Percentiles rank a stretch among this genome's conserved stretches.
These are phyloP conservation scores for Cynopterus brachyotis DNA, from an alignment of 2,113 vertebrate genomes.

Conservation along the genomic window DNA sequence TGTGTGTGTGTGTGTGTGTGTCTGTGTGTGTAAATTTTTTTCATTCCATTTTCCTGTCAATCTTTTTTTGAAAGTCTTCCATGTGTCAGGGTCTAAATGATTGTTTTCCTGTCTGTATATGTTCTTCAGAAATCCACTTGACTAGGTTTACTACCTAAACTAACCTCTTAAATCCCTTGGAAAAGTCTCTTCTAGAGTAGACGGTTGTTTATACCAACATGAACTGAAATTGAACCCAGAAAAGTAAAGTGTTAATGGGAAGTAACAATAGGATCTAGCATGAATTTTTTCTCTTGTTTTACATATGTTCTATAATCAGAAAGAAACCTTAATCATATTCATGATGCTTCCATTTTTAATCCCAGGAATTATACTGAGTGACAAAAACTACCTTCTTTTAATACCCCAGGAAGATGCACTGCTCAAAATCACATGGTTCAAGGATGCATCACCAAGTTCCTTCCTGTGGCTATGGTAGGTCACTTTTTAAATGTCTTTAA, in stretches of 20 bases:
- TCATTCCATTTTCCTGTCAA: neutral
- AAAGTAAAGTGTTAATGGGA: neutral
- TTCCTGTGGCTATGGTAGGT: neutral
- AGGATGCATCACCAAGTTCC: neutral
- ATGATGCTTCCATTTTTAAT: conserved; percentile 16
- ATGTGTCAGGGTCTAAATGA: neutral
- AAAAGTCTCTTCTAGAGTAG: neutral
- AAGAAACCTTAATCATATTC: neutral
- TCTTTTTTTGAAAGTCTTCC: neutral
- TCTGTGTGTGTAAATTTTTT: neutral
- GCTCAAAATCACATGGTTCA: neutral
- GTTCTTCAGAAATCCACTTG: conserved; percentile 23
- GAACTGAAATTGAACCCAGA: neutral
- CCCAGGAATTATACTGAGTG: neutral
- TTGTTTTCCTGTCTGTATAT: neutral
- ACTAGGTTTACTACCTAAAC: neutral
- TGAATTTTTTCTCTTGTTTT: neutral
- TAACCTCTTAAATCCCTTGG: neutral
- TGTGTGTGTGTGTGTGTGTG: neutral
- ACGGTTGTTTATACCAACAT: neutral
- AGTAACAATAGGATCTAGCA: neutral
- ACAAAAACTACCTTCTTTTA: neutral
- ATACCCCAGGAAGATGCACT: neutral
- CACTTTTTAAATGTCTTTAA: neutral
- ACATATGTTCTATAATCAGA: neutral